These are phyloP conservation scores for Aphodius sticticus DNA, from an alignment of 2,888 invertebrate genomes.

Conservation along the genomic window DNA sequence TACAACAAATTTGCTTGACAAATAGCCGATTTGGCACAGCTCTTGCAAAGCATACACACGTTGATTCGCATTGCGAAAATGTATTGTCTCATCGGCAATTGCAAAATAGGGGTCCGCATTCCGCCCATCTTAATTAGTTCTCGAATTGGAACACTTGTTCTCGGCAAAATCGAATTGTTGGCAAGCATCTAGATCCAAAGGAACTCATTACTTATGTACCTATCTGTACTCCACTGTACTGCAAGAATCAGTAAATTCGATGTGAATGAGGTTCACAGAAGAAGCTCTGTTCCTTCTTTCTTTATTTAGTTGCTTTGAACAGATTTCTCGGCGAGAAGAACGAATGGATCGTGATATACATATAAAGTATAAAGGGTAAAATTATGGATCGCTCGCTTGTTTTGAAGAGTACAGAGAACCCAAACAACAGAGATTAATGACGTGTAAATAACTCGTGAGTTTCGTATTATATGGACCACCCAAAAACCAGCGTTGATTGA, in stretches of 20 bases:
- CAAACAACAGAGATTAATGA: not conserved
- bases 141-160: not conserved
- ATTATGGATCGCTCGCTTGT: not conserved
- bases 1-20: not conserved
- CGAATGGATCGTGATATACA: not conserved
- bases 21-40: not conserved
- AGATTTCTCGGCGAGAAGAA: not conserved
- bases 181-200: too few relatives aligned
- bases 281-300: too few relatives aligned
- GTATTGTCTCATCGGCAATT: not conserved
- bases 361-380: not conserved
- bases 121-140: not conserved
- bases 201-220: too few relatives aligned
- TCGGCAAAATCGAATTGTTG: not conserved
- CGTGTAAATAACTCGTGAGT: constrained; percentile 15
- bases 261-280: too few relatives aligned
- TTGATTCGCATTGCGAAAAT: not conserved
- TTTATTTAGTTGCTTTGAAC: too few relatives aligned
- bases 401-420: not conserved
- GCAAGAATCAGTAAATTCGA: too few relatives aligned
- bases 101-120: not conserved
- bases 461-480: constrained; percentile 17
- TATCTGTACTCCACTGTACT: too few relatives aligned
- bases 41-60: not conserved
- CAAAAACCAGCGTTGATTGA: constrained; percentile 5